A percentile compares a stretch with the other conserved stretches of the same genome.
Conservation (phyloP, 1,140 invertebrate genomes). For the Antheraea pernyi region DNA sequence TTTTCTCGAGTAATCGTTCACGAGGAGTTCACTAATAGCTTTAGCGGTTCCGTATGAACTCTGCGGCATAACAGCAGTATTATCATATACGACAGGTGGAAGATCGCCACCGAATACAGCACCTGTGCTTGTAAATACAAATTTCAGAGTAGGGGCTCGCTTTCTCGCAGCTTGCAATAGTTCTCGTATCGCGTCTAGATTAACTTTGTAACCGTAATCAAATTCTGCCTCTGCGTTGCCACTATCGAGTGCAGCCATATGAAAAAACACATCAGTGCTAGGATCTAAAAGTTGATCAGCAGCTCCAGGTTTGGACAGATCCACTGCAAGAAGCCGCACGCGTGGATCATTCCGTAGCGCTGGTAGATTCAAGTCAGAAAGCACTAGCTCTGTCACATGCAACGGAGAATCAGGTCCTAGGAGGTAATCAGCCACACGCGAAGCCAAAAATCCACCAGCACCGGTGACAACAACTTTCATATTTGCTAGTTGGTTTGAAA, state of each 20-base stretch:
- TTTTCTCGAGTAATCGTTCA: slow-evolving; percentile 56
- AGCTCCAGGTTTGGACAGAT: slow-evolving; percentile 33
- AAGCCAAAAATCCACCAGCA: slow-evolving; percentile 56
- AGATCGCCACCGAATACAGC: slow-evolving; percentile 58
- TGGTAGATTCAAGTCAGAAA: slow-evolving; percentile 35
- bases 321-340: slow-evolving; percentile 31
- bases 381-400: slow-evolving; percentile 36
- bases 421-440: slow-evolving; percentile 42
- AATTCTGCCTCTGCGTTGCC: slow-evolving; percentile 62
- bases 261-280: slow-evolving; percentile 46
- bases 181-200: slow-evolving; percentile 57
- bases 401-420: slow-evolving; percentile 33
- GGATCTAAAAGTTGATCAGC: slow-evolving; percentile 31
- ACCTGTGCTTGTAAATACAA: slow-evolving; percentile 55
- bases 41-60: slow-evolving; percentile 62
- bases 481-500: not conserved
- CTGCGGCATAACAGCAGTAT: slow-evolving; percentile 47
- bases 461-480: slow-evolving; percentile 66
- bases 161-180: slow-evolving; percentile 45
- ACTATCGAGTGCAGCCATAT: slow-evolving; percentile 61
- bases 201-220: slow-evolving; percentile 54
- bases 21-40: slow-evolving; percentile 59
- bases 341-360: slow-evolving; percentile 28
- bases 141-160: slow-evolving; percentile 33
- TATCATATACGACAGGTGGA: slow-evolving; percentile 43